Percentiles rank a stretch among this genome's conserved stretches.
These are phyloP conservation scores for Globodera rostochiensis DNA, from an alignment of 1,140 invertebrate species.

Conservation along the genomic window DNA sequence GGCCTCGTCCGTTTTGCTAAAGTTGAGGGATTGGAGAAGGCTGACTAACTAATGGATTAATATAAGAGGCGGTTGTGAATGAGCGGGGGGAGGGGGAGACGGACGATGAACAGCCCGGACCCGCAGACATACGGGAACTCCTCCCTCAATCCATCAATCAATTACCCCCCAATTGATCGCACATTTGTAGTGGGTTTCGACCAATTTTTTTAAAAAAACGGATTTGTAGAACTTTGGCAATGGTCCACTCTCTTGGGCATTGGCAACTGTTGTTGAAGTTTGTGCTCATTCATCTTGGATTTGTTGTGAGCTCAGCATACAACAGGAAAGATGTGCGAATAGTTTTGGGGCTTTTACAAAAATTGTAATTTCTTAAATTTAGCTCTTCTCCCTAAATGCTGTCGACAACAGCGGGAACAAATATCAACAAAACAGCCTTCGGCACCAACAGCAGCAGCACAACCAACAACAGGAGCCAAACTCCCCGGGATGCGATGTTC, in stretches of 20 bases:
- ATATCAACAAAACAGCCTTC: neutral
- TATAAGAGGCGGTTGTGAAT: too few species aligned
- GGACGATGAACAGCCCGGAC: neutral
- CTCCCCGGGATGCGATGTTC: constrained; percentile 50
- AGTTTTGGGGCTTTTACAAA: neutral
- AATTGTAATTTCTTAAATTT: too few species aligned
- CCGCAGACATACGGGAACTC: neutral
- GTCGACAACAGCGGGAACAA: neutral
- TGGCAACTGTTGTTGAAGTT: neutral
- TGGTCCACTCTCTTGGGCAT: neutral
- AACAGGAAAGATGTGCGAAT: neutral
- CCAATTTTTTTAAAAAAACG: neutral
- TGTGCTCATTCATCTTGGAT: neutral
- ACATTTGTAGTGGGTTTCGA: neutral
- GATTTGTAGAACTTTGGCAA: neutral
- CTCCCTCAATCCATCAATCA: neutral
- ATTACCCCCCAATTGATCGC: neutral
- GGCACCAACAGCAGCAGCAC: neutral
- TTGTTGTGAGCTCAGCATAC: neutral
- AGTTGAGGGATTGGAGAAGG: neutral
- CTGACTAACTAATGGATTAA: neutral
- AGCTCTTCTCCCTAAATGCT: too few species aligned
- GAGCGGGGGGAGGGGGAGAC: too few species aligned
- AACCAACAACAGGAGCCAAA: neutral
- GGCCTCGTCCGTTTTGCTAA: neutral